phyloP scores from a whole-genome alignment of 2,888 invertebrate genomes.

The Drosophila villosipedis region DNA sequence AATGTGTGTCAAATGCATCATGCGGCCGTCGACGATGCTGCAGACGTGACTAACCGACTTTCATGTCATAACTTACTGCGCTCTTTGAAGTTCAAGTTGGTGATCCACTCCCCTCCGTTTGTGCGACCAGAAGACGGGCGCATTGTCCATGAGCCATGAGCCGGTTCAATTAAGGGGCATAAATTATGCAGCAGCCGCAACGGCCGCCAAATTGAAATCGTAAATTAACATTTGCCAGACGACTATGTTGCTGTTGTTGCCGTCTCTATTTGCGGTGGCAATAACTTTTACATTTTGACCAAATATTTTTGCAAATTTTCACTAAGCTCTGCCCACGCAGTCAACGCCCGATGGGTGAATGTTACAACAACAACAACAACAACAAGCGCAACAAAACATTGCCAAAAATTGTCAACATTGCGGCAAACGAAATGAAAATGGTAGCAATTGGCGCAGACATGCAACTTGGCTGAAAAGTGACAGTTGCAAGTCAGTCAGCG shows the following conservation, averaged over 20 bases:
- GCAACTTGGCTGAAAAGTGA: slow-evolving; percentile 76
- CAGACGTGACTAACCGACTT: slow-evolving; percentile 81
- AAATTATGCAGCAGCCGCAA: slow-evolving; percentile 74
- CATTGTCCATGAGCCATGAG: slow-evolving; percentile 47
- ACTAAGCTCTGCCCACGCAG: slow-evolving; percentile 79
- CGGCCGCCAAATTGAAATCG: slow-evolving; percentile 81
- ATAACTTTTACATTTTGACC: slow-evolving; percentile 82
- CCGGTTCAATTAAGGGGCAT: slow-evolving; percentile 80
- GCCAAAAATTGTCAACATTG: slow-evolving; percentile 70
- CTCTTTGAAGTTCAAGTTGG: slow-evolving; percentile 79
- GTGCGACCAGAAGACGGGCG: slow-evolving; percentile 6
- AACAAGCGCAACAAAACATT: slow-evolving; percentile 13
- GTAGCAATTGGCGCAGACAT: slow-evolving; percentile 77
- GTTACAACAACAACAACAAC: slow-evolving; percentile 24
- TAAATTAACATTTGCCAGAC: slow-evolving; percentile 81
- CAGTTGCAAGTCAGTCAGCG: slow-evolving; percentile 77
- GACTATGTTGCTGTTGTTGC: slow-evolving; percentile 1
- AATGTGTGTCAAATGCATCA: slow-evolving; percentile 80
- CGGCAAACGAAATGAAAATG: slow-evolving; percentile 78
- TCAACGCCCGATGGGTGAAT: slow-evolving; percentile 73
- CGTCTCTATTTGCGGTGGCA: slow-evolving; percentile 37
- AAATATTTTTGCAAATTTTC: slow-evolving; percentile 81
- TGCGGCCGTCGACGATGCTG: slow-evolving; percentile 61
- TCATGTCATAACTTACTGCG: slow-evolving; percentile 78
- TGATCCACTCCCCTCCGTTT: slow-evolving; percentile 13